Base-by-base conservation (phyloP, 2,888 invertebrate genomes). In the Petrophora chlorosata region DNA sequence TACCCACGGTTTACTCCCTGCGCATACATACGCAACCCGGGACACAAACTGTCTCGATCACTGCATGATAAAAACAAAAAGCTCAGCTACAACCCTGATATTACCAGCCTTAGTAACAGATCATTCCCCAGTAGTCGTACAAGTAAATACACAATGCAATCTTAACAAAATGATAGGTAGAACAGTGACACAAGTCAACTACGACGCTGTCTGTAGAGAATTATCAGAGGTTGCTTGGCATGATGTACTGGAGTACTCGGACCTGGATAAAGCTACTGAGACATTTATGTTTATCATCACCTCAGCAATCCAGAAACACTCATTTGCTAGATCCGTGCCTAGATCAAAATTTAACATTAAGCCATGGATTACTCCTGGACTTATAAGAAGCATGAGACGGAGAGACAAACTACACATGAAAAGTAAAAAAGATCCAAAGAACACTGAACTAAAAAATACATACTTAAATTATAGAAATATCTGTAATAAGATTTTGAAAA, bases 61-160 rank as follows among this genome's bases (percentile, higher is more conserved):
- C 15, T 40, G 30, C 7, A 40, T 30, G 22, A 15, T 40, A 1
- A 40, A 40, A 30, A 15, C 40, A 5, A 39, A 29, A 30, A 29
- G 8, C 3, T 13, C 9, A 5, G 29, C 39, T 1, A 22, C 39
- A 13, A 30, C 32, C 0, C 5, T 40, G 10, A 10, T 40, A 5
- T 8, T 40, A 3, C 30, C 40, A 5, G 30, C 40, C 1, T 2
- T 22, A 5, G 15, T 32, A 2, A 40, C 40, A 3, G 40, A 40
- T 7, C 40, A 40, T 23, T 40, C 29, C 2, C 40, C 40, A 7
- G 15, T 40, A 4, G 12, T 30, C 2, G 9, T n/a, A 2, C 23
- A 30, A 7, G 1, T 40, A 7, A 13, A 19, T 13, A 23, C 10
- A 1, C 5, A 14, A 8, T 12, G 19, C 9, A 5, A 34, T 7